These are phyloP conservation scores for Takifugu rubripes DNA, from an alignment of 2,797 vertebrate species.

Conservation along the genomic window DNA sequence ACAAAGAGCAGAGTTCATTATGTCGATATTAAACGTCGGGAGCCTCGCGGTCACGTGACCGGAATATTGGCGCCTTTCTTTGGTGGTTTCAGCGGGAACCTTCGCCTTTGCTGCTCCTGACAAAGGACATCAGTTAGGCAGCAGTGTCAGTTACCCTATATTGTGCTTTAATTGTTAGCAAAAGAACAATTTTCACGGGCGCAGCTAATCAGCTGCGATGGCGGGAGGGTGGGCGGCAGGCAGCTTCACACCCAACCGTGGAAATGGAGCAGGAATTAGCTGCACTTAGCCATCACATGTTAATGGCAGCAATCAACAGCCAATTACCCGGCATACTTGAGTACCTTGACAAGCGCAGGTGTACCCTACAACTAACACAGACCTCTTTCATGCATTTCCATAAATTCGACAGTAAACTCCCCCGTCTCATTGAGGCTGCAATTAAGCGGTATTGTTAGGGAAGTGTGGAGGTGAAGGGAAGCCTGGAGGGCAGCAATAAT, in stretches of 20 bases:
- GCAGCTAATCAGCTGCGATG: conserved; percentile 62
- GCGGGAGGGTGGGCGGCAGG: conserved; percentile 71
- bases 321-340: conserved; percentile 73
- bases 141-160: conserved; percentile 63
- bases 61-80: no score
- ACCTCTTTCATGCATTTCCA: conserved; percentile 63
- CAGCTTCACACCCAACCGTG: conserved; percentile 71
- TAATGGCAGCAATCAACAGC: conserved; percentile 79
- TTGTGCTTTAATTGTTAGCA: conserved; percentile 67
- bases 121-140: conserved; percentile 49
- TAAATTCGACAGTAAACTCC: conserved; percentile 65
- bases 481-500: conserved; percentile 44
- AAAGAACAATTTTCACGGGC: conserved; percentile 61
- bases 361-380: conserved; percentile 61
- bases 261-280: conserved; percentile 78
- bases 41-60: neutral
- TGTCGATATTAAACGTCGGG: conserved; percentile 22
- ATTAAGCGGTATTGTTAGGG: conserved; percentile 65
- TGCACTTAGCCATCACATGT: conserved; percentile 77
- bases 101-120: conserved; percentile 31
- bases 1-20: conserved; percentile 75
- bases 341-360: conserved; percentile 77
- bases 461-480: conserved; percentile 28
- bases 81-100: neutral
- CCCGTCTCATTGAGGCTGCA: conserved; percentile 56